A percentile compares a stretch with the other conserved stretches of the same genome.
These are phyloP conservation scores for Lucinisca nassula DNA, from an alignment of 2,888 invertebrate genomes.

Conservation along the genomic window DNA sequence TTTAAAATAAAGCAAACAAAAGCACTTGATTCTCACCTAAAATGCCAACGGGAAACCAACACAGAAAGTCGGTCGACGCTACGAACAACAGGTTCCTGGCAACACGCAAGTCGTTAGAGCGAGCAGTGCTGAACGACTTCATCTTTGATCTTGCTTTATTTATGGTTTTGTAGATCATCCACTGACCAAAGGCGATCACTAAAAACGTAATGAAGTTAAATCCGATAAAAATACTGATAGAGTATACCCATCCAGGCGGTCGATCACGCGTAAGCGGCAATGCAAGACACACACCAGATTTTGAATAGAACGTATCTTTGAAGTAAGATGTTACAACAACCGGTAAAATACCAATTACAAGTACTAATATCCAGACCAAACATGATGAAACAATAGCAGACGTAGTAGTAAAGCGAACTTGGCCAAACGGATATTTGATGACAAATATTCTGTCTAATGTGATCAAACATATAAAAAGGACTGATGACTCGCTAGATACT, in stretches of 20 bases:
- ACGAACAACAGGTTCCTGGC: constrained; percentile 83
- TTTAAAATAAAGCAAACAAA: too few species aligned
- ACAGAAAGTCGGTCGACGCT: constrained; percentile 81
- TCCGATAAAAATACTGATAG: constrained; percentile 83
- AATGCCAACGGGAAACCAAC: constrained; percentile 81
- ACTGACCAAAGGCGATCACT: constrained; percentile 81
- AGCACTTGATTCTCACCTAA: constrained; percentile 34
- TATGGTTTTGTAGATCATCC: constrained; percentile 82
- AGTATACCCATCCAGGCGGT: constrained; percentile 86
- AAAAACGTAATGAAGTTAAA: constrained; percentile 81
- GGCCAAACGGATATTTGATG: constrained; percentile 90
- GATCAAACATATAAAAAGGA: constrained; percentile 90
- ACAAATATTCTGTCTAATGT: constrained; percentile 91
- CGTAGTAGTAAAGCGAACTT: constrained; percentile 67
- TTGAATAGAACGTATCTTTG: constrained; percentile 81
- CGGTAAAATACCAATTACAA: constrained; percentile 80
- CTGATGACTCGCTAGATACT: constrained; percentile 90
- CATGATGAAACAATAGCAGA: constrained; percentile 70
- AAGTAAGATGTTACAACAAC: constrained; percentile 82
- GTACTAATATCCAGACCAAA: constrained; percentile 78
- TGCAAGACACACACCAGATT: constrained; percentile 84
- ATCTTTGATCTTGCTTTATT: not conserved
- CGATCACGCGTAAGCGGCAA: constrained; percentile 84
- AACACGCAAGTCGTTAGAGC: constrained; percentile 71
- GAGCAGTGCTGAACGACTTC: not conserved